A percentile compares a stretch with the other conserved stretches of the same genome.
Conservation (phyloP, 2,113 vertebrate genomes). For the Caloenas nicobarica region DNA sequence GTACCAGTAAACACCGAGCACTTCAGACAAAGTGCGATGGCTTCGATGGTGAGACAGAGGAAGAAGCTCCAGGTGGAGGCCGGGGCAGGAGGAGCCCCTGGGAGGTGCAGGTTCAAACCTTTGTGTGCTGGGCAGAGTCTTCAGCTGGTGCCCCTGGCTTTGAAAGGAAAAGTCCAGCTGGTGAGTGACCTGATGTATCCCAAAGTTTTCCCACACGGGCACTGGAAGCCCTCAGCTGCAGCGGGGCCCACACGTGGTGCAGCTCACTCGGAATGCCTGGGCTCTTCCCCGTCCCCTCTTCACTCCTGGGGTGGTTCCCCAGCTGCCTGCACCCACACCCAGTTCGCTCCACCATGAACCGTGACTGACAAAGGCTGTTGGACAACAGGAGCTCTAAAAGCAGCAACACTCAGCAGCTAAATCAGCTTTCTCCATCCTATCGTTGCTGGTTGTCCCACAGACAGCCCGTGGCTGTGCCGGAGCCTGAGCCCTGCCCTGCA, state of each 20-base stretch:
- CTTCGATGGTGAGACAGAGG: background rate
- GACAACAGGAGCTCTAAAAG: background rate
- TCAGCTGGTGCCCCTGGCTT: background rate
- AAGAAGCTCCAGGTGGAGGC: background rate
- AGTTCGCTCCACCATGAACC: background rate
- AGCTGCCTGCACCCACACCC: background rate
- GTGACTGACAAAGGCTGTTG: background rate
- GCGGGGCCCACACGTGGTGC: background rate
- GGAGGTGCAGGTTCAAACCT: background rate
- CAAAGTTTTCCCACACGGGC: background rate
- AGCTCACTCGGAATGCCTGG: background rate
- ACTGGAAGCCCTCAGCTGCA: background rate
- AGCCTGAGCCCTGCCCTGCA: background rate
- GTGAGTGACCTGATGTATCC: background rate
- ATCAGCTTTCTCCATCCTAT: background rate
- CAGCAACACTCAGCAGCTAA: background rate
- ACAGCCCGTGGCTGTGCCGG: background rate
- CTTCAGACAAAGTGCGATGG: background rate
- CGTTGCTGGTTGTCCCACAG: fast-evolving
- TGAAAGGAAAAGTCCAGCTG: background rate
- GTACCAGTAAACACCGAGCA: background rate
- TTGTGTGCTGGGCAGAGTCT: background rate
- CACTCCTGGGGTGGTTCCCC: background rate
- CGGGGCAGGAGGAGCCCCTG: background rate
- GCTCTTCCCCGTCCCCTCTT: background rate